Percentiles rank a stretch among this genome's conserved stretches.
Conservation (phyloP, 2,888 invertebrate genomes). For the Boloria euphrosyne region DNA sequence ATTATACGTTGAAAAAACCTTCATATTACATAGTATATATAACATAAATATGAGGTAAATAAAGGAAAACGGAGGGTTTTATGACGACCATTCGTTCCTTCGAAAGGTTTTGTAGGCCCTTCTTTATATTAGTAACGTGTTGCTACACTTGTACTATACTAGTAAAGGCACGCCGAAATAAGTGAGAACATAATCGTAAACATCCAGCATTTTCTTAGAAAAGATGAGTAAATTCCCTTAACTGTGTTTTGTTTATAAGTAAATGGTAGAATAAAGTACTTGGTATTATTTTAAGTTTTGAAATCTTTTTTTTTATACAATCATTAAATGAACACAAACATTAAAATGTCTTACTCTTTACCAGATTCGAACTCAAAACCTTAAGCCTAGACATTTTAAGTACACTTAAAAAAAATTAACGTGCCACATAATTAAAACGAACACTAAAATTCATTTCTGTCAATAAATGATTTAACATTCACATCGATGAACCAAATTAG, state of each 20-base stretch:
- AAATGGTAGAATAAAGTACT: too few relatives aligned
- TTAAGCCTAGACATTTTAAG: too few relatives aligned
- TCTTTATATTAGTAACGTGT: constrained; percentile 18
- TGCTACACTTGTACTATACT: constrained; percentile 3
- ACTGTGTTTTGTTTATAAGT: neutral
- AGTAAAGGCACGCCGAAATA: constrained; percentile 16
- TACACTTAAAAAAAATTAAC: too few relatives aligned
- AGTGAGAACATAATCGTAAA: constrained; percentile 19
- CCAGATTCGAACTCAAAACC: too few relatives aligned
- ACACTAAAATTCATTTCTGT: too few relatives aligned
- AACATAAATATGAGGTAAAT: constrained; percentile 5
- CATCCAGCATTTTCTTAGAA: constrained; percentile 4
- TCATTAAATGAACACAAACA: too few relatives aligned
- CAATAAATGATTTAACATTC: too few relatives aligned
- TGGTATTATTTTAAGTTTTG: too few relatives aligned
- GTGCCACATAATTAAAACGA: too few relatives aligned
- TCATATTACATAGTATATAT: neutral
- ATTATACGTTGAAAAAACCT: neutral
- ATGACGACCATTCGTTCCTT: constrained; percentile 16
- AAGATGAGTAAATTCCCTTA: neutral
- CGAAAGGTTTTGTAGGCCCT: constrained; percentile 10
- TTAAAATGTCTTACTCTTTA: too few relatives aligned
- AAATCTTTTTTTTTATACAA: too few relatives aligned
- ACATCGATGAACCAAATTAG: too few relatives aligned
- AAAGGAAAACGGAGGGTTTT: constrained; percentile 5